Evolutionary conservation across 2,888 invertebrate species (phyloP).

Genomic region (Acanthosepion esculentum): DNA sequence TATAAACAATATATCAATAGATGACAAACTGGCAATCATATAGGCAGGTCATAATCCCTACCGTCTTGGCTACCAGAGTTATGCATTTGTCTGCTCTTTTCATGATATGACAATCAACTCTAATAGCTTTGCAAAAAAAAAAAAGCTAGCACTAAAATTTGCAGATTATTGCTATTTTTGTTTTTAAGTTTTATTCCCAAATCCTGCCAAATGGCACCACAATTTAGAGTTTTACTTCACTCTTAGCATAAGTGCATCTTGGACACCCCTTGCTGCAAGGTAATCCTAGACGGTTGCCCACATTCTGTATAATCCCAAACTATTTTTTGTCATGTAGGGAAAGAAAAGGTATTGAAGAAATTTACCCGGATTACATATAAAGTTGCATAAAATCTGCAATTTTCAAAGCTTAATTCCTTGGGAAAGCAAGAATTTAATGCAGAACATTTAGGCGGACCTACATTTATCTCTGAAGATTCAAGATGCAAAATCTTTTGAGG

Average conservation of each 20-base stretch:
- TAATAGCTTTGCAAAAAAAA: neutral
- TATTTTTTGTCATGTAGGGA: neutral
- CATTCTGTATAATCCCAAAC: neutral
- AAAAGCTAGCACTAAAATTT: neutral
- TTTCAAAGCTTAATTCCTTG: conserved; percentile 2
- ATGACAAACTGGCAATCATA: neutral
- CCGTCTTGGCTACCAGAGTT: neutral
- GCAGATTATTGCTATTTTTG: neutral
- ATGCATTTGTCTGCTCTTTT: neutral
- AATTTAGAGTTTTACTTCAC: neutral
- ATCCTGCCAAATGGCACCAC: neutral
- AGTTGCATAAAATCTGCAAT: neutral
- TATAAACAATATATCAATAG: neutral
- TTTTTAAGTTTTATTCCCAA: neutral
- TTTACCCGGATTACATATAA: neutral
- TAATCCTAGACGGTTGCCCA: neutral
- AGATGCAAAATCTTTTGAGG: neutral
- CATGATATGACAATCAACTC: neutral
- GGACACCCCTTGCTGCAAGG: neutral
- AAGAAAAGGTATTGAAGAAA: neutral
- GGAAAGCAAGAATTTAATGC: neutral
- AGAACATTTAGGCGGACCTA: neutral
- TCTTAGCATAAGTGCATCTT: neutral
- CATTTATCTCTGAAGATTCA: neutral
- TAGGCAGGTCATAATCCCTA: neutral